phyloP scores from a whole-genome alignment of 2,797 vertebrate species.

The Meda fulgida region DNA sequence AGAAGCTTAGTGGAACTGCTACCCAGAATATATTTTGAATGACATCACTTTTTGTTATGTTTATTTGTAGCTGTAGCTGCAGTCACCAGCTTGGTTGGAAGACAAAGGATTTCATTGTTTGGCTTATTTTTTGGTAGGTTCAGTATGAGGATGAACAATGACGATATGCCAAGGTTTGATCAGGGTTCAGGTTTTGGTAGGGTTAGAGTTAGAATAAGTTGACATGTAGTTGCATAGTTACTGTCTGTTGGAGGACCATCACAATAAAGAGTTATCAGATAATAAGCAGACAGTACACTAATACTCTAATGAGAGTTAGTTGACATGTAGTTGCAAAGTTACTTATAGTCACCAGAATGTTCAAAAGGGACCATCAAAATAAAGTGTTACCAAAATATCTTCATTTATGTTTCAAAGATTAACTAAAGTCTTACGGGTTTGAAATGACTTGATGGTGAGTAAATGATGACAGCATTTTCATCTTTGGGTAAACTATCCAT shows the following conservation, averaged over 20 bases:
- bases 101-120: constrained; percentile 21
- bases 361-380: too few species aligned
- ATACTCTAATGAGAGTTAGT: too few species aligned
- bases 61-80: neutral
- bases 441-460: neutral
- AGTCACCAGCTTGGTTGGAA: neutral
- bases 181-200: too few species aligned
- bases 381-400: too few species aligned
- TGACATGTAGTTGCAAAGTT: too few species aligned
- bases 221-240: too few species aligned
- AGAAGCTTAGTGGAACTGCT: constrained; percentile 5
- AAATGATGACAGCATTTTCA: neutral
- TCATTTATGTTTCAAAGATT: neutral
- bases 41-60: neutral
- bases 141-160: neutral
- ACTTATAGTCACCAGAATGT: too few species aligned
- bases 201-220: too few species aligned
- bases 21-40: neutral
- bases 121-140: neutral
- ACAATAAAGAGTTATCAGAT: too few species aligned
- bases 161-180: neutral
- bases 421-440: neutral
- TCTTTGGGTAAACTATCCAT: neutral
- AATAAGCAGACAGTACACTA: too few species aligned
- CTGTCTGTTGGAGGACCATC: too few species aligned